Conservation (phyloP, 2,797 vertebrate genomes). For the Buphagus erythrorhynchus region DNA sequence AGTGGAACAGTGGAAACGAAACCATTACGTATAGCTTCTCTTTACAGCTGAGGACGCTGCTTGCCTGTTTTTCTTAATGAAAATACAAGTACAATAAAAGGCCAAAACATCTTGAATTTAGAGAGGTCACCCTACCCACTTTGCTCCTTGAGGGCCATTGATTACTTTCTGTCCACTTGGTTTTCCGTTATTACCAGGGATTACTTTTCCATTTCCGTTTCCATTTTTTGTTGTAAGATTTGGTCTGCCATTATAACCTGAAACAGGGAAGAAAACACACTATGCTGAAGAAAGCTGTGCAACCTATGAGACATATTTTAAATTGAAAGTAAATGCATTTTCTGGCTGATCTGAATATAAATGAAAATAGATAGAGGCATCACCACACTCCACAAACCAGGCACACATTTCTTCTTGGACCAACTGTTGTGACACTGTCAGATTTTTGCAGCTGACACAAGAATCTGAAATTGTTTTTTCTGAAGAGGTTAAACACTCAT, state of each 20-base stretch:
- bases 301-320: background rate
- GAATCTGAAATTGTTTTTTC: background rate
- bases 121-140: conserved; percentile 89
- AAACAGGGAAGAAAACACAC: background rate
- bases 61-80: background rate
- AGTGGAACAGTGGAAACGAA: background rate
- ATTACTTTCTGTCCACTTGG: conserved; percentile 87
- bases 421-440: background rate
- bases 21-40: background rate
- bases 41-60: background rate
- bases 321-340: background rate
- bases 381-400: background rate
- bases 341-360: background rate
- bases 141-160: conserved; percentile 93
- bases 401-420: background rate
- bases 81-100: background rate
- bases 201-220: conserved; percentile 76
- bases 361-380: background rate
- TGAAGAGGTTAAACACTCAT: background rate
- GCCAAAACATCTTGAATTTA: conserved; percentile 28
- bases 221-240: conserved; percentile 81
- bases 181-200: conserved; percentile 80
- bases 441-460: background rate
- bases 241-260: conserved; percentile 89
- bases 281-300: background rate